phyloP scores from a whole-genome alignment of 2,888 invertebrate genomes.

The Herminia tarsipennalis region DNA sequence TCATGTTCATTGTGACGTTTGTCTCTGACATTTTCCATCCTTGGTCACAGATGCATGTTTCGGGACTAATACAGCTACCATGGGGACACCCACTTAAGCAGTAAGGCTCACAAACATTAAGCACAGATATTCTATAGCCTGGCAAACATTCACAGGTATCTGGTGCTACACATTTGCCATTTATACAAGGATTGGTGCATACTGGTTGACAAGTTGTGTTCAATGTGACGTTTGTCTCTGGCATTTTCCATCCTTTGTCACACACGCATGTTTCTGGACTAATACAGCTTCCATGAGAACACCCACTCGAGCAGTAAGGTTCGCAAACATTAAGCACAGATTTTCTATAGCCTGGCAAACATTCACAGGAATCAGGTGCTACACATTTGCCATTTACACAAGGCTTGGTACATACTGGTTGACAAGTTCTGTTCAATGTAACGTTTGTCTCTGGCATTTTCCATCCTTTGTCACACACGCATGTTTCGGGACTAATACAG shows the following conservation, averaged over 20 bases:
- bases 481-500: constrained; percentile 39
- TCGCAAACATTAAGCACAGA: constrained; percentile 1
- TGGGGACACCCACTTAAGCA: constrained; percentile 11
- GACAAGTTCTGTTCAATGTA: constrained; percentile 1
- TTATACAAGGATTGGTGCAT: constrained; percentile 9
- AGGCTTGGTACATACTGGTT: constrained; percentile 15
- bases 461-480: constrained; percentile 35
- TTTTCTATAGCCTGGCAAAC: constrained; percentile 5
- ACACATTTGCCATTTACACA: constrained; percentile 15
- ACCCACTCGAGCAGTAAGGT: constrained; percentile 17
- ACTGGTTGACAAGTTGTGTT: constrained; percentile 7
- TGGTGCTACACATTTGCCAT: constrained; percentile 11
- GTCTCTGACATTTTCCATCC: constrained; percentile 15
- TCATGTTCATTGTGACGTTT: background rate
- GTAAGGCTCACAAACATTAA: background rate
- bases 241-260: constrained; percentile 14
- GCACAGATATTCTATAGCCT: constrained; percentile 2
- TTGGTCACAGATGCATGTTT: constrained; percentile 11
- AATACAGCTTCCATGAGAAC: constrained; percentile 17
- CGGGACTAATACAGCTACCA: constrained; percentile 18
- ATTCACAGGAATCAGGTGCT: constrained; percentile 20
- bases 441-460: background rate
- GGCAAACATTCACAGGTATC: constrained; percentile 6
- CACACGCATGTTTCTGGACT: constrained; percentile 19
- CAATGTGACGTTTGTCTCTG: background rate